A percentile compares a stretch with the other conserved stretches of the same genome.
Conservation (phyloP, 1,140 invertebrate species). For the Cepaea nemoralis region DNA sequence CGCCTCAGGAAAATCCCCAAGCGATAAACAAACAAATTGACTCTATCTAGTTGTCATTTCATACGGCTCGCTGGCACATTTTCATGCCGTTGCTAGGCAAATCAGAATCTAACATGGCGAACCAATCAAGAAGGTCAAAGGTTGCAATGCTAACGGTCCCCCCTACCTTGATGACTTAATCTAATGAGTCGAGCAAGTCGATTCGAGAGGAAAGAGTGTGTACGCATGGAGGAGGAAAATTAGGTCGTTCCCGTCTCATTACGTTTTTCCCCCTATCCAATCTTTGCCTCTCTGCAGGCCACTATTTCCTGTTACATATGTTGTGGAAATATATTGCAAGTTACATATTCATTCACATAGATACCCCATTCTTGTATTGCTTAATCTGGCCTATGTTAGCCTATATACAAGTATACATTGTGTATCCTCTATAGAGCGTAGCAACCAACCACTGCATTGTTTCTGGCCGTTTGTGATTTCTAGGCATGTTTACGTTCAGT, state of each 20-base stretch:
- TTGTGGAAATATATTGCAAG: too few relatives aligned
- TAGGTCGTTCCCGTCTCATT: neutral
- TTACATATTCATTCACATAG: too few relatives aligned
- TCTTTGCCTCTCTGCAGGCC: too few relatives aligned
- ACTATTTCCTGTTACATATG: too few relatives aligned
- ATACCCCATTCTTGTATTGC: too few relatives aligned
- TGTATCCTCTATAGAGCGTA: too few relatives aligned
- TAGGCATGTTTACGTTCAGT: too few relatives aligned
- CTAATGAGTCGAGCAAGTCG: constrained; percentile 1
- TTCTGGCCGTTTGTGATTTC: too few relatives aligned
- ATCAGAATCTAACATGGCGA: constrained; percentile 25
- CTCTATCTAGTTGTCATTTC: constrained; percentile 27
- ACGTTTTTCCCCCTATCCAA: too few relatives aligned
- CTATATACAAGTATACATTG: too few relatives aligned
- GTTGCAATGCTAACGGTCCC: neutral
- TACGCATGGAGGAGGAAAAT: neutral
- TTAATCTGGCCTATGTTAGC: too few relatives aligned
- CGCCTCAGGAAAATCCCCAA: neutral
- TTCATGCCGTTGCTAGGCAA: constrained; percentile 37
- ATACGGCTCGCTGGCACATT: neutral
- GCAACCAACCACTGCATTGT: too few relatives aligned
- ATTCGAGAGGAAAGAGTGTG: neutral
- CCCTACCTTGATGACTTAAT: constrained; percentile 15
- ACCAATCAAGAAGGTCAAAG: constrained; percentile 31
- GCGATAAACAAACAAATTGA: constrained; percentile 33